These are phyloP conservation scores for Hyposoter dolosus DNA, from an alignment of 2,888 invertebrate genomes.

Conservation along the genomic window DNA sequence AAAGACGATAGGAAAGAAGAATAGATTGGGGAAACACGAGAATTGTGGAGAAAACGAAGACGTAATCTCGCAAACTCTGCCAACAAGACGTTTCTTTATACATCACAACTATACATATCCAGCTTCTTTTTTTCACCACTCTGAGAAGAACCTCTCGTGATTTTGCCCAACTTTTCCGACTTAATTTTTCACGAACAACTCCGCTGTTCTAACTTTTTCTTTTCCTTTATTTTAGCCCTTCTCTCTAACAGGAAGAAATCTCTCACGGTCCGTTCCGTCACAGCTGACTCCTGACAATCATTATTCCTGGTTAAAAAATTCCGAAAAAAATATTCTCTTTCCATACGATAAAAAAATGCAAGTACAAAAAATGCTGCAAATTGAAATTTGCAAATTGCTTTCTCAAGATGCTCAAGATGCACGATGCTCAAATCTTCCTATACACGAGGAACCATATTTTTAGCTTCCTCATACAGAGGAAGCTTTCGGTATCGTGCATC, in stretches of 20 bases:
- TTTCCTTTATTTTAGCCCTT: slow-evolving; percentile 9
- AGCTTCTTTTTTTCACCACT: neutral
- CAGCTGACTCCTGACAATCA: neutral
- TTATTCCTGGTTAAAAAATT: slow-evolving; percentile 8
- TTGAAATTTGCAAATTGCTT: no score
- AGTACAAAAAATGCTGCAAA: no score
- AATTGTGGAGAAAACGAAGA: slow-evolving; percentile 36
- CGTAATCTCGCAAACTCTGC: slow-evolving; percentile 41
- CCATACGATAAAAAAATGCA: neutral
- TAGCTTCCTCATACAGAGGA: no score
- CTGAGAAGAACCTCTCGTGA: slow-evolving; percentile 16
- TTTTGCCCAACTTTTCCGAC: slow-evolving; percentile 27
- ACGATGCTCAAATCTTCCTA: no score
- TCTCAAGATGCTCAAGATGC: no score
- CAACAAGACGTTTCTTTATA: slow-evolving; percentile 21
- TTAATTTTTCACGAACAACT: slow-evolving; percentile 52
- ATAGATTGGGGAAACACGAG: slow-evolving; percentile 28
- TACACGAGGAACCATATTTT: no score
- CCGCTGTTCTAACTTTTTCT: slow-evolving; percentile 4
- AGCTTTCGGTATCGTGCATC: no score
- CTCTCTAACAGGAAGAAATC: slow-evolving; percentile 16
- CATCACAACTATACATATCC: neutral
- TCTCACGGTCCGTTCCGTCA: neutral
- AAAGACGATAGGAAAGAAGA: slow-evolving; percentile 16
- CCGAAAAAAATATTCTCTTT: neutral